Evolutionary conservation across 92 coral and sea anemone species (phyloP), one percentile per base, ranked within the genome.

Genomic region (Porites divaricata): DNA sequence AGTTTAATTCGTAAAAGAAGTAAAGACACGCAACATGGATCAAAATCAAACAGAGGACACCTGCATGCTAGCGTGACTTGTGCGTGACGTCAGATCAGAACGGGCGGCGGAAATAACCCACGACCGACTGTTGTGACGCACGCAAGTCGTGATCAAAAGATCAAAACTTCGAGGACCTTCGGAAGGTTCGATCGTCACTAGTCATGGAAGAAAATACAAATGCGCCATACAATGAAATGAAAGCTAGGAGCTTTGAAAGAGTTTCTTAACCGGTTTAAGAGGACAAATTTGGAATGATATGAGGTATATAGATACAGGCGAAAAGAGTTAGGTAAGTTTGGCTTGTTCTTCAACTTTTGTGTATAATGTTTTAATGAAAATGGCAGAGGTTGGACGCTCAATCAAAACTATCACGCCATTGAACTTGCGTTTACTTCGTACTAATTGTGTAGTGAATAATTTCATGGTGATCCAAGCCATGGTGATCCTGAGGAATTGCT

Each of bases 31-130:
- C 85, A 67, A 80, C 69, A 69, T 56, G 25, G 70, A 68, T 17
- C 76, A 67, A 45, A 80, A 68, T 17, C 76, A 67, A 45, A 65
- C 26, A 25, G 5, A 68, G 17, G 35, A 1, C 74, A 80, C 65
- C 85, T 68, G 85, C 19, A 26, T 15, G 16, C 59, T 15, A 17
- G 75, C 84, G 84, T 80, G 84, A 80, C 84, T 74, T 26, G 64
- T 54, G 57, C 67, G 76, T 68, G 84, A 80, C 69, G 85, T 80
- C 85, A 80, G 67, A 79, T 80, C 85, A 80, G 67, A 79, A 16
- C 11, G 25, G 75, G 84, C 75, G 65, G 53, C 84, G 84, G 84
- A 79, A 79, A 67, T 53, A 53, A 67, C 22, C 65, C 26, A 41
- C 83, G 52, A 71, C 17, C 45, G 10, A 45, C 65, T 80, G 67